Conservation (phyloP, 2,888 invertebrate species). For the Platycheirus albimanus region DNA sequence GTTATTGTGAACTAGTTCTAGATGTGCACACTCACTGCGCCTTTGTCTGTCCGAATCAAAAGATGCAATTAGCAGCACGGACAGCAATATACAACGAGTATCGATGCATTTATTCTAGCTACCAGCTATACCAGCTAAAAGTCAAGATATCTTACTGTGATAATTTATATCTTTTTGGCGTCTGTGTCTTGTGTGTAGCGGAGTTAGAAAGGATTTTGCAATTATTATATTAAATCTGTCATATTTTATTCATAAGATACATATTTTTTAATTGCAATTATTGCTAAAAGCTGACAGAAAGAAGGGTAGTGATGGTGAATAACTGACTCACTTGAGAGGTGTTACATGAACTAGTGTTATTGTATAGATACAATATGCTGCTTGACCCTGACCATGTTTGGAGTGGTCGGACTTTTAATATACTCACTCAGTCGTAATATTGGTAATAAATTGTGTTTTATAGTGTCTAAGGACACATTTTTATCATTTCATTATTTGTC, state of each 20-base stretch:
- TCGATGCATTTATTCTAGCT: conserved; percentile 57
- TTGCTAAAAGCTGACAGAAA: conserved; percentile 24
- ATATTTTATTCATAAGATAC: conserved; percentile 68
- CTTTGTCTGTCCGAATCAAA: conserved; percentile 43
- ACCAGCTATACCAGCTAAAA: too few species aligned
- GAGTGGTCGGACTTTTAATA: conserved; percentile 37
- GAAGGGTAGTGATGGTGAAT: conserved; percentile 45
- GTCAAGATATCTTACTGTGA: conserved; percentile 52
- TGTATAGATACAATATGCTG: not conserved
- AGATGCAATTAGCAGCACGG: conserved; percentile 53
- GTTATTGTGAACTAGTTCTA: conserved; percentile 55
- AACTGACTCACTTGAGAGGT: conserved; percentile 47
- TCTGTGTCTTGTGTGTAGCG: conserved; percentile 11
- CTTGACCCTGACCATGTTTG: conserved; percentile 54
- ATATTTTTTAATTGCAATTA: conserved; percentile 51
- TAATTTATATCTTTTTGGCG: conserved; percentile 68
- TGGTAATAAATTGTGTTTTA: conserved; percentile 46
- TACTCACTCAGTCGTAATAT: conserved; percentile 19
- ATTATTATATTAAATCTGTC: conserved; percentile 55
- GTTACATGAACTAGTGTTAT: conserved; percentile 51
- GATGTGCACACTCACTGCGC: conserved; percentile 33
- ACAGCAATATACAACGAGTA: conserved; percentile 32
- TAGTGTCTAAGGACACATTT: conserved; percentile 51
- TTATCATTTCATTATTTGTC: conserved; percentile 54
- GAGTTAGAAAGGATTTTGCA: conserved; percentile 61